Percentiles rank a stretch among this genome's conserved stretches.
These are phyloP conservation scores for Hydrophis major DNA, from an alignment of 2,797 vertebrate species.

Conservation along the genomic window DNA sequence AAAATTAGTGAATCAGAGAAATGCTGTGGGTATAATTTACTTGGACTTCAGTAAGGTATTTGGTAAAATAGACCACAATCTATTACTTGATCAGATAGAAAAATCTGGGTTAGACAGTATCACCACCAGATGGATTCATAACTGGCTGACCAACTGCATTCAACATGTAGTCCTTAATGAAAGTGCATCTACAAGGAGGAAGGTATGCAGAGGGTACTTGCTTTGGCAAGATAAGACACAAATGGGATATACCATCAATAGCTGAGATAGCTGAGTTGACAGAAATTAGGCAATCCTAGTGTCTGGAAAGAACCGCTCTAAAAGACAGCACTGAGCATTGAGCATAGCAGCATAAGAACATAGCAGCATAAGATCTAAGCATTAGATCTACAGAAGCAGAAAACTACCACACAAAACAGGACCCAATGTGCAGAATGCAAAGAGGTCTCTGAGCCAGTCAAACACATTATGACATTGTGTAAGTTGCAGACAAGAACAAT, in stretches of 20 bases:
- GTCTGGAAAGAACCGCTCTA: not conserved
- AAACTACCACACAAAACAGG: not conserved
- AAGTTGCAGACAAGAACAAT: not conserved
- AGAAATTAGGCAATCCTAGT: not conserved
- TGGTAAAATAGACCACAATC: not conserved
- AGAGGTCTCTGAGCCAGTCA: not conserved
- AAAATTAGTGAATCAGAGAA: not conserved
- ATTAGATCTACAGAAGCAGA: not conserved
- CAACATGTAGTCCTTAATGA: not conserved
- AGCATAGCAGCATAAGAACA: not conserved
- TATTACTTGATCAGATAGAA: not conserved
- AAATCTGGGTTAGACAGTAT: not conserved
- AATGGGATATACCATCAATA: not conserved
- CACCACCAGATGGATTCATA: not conserved
- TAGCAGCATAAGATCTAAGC: not conserved
- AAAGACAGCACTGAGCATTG: not conserved
- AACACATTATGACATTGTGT: not conserved
- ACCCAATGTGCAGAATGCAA: not conserved
- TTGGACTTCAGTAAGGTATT: not conserved
- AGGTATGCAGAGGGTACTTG: not conserved
- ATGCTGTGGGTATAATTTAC: not conserved
- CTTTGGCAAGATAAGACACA: not conserved
- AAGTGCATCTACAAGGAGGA: not conserved
- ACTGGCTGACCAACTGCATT: not conserved
- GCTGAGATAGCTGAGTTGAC: not conserved